Evolutionary conservation across 2,113 vertebrate genomes (phyloP).

Genomic region (Crotalus viridis): DNA sequence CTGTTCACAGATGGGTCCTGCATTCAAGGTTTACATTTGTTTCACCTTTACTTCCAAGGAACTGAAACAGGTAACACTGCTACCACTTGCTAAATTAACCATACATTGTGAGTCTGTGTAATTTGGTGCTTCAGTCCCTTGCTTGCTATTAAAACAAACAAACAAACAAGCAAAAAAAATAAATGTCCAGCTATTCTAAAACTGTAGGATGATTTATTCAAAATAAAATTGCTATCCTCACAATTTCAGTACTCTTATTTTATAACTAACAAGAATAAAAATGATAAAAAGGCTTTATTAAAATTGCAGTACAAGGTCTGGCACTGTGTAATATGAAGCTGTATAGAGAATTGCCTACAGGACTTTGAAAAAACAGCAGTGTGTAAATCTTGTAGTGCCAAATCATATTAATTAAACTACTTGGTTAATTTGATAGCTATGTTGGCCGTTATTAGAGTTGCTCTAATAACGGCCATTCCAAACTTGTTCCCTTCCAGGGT

Average conservation of each 20-base stretch:
- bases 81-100: not conserved
- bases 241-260: accelerated
- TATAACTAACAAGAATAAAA: not conserved
- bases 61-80: not conserved
- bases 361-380: not conserved
- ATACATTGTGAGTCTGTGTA: not conserved
- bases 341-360: accelerated
- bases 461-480: not conserved
- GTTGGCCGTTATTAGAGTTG: not conserved
- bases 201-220: not conserved
- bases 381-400: not conserved
- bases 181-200: not conserved
- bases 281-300: not conserved
- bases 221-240: not conserved
- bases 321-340: not conserved
- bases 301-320: not conserved
- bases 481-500: not conserved
- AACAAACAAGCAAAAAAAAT: not conserved
- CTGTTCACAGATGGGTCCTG: not conserved
- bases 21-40: constrained; percentile 1
- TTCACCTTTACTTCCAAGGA: constrained; percentile 9
- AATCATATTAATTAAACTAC: not conserved
- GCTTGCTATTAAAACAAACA: not conserved
- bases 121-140: not conserved
- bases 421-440: not conserved